Conservation (phyloP, 2,113 vertebrate genomes). For the Neolamprologus tretocephalus region DNA sequence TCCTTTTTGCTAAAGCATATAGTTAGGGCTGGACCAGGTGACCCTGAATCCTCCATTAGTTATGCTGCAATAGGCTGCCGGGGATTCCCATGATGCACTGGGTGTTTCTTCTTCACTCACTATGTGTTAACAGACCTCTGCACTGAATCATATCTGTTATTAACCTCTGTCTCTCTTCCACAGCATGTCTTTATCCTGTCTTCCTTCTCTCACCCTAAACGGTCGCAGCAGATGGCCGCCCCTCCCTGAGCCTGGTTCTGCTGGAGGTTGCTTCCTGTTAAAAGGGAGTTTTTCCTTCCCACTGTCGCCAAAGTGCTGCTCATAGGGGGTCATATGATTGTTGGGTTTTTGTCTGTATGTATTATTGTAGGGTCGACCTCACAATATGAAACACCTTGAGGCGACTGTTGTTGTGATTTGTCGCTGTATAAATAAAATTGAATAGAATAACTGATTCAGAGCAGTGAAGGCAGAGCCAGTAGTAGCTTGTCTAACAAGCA, state of each 20-base stretch:
- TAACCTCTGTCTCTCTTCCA: too few species aligned
- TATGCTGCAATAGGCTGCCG: too few species aligned
- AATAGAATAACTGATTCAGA: background rate
- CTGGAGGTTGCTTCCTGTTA: rapidly evolving
- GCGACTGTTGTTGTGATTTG: background rate
- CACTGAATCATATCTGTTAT: rapidly evolving
- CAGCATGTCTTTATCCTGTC: too few species aligned
- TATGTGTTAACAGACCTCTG: rapidly evolving
- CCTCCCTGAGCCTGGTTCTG: too few species aligned
- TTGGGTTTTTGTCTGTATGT: background rate
- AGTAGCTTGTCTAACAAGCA: rapidly evolving
- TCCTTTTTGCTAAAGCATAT: too few species aligned
- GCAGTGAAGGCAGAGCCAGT: background rate
- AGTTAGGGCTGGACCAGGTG: too few species aligned
- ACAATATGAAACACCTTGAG: background rate
- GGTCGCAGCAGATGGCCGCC: too few species aligned
- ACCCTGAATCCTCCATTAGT: too few species aligned
- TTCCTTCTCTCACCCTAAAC: too few species aligned
- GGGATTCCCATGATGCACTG: too few species aligned
- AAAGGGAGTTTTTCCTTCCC: too few species aligned
- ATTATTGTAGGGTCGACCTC: rapidly evolving
- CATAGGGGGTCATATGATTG: background rate
- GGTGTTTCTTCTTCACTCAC: too few species aligned
- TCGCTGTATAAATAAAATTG: background rate
- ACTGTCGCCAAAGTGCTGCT: background rate